These are phyloP conservation scores for Hylaeus anthracinus DNA, from an alignment of 1,140 invertebrate species.

Conservation along the genomic window DNA sequence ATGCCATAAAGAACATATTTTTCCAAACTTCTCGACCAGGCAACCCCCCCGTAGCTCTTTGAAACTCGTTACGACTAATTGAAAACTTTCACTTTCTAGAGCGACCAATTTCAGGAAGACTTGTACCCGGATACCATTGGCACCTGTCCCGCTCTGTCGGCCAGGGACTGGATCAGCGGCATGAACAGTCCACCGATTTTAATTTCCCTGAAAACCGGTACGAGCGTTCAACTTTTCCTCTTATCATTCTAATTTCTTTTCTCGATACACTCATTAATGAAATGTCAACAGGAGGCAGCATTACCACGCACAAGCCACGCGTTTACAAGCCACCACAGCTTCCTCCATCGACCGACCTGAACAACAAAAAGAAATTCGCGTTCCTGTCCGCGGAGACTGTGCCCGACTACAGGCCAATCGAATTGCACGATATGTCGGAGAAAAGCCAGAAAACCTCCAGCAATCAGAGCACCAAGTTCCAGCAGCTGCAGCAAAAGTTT, in stretches of 20 bases:
- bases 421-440: slow-evolving; percentile 82
- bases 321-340: slow-evolving; percentile 82
- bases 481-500: slow-evolving; percentile 87
- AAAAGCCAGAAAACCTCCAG: slow-evolving; percentile 88
- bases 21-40: too few species aligned
- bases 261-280: not conserved
- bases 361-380: slow-evolving; percentile 92
- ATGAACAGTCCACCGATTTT: slow-evolving; percentile 90
- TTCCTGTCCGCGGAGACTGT: slow-evolving; percentile 91
- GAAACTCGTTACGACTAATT: not conserved
- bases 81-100: slow-evolving; percentile 76
- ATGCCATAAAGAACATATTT: too few species aligned
- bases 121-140: slow-evolving; percentile 95
- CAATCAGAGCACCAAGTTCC: slow-evolving; percentile 89
- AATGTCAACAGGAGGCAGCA: slow-evolving; percentile 82
- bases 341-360: slow-evolving; percentile 83
- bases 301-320: slow-evolving; percentile 88
- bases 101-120: slow-evolving; percentile 92
- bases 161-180: slow-evolving; percentile 93
- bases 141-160: slow-evolving; percentile 90
- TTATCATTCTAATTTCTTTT: not conserved
- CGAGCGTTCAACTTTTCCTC: slow-evolving; percentile 20
- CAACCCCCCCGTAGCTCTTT: not conserved
- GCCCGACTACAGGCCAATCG: slow-evolving; percentile 90
- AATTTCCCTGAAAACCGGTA: slow-evolving; percentile 91